These are phyloP conservation scores for Schizotus pectinicornis DNA, from an alignment of 2,888 invertebrate genomes.

Conservation along the genomic window DNA sequence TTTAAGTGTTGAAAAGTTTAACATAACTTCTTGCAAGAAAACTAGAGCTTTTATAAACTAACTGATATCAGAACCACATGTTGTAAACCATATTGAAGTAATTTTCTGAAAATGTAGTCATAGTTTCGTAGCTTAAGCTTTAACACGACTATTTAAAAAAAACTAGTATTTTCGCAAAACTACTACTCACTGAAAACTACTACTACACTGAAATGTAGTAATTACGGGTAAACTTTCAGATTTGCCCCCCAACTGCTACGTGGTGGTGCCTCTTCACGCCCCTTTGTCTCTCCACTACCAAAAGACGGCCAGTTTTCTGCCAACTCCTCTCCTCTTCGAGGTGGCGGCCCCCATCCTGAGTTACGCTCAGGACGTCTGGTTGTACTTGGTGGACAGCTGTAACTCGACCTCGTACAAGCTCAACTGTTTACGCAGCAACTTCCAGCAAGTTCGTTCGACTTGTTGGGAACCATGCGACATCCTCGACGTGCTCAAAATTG, in stretches of 20 bases:
- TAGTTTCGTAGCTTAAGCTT: too few relatives aligned
- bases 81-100: too few relatives aligned
- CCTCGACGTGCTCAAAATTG: slow-evolving; percentile 47
- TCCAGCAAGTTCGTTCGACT: slow-evolving; percentile 11
- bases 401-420: slow-evolving; percentile 48
- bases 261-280: slow-evolving; percentile 48
- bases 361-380: slow-evolving; percentile 41
- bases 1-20: too few relatives aligned
- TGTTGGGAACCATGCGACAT: slow-evolving; percentile 26
- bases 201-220: background rate
- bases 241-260: slow-evolving; percentile 48
- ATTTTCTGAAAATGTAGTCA: too few relatives aligned
- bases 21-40: too few relatives aligned
- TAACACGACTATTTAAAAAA: too few relatives aligned
- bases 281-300: slow-evolving; percentile 38
- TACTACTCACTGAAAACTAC: too few relatives aligned
- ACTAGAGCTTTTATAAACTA: too few relatives aligned
- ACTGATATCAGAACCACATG: too few relatives aligned
- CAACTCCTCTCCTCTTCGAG: slow-evolving; percentile 52
- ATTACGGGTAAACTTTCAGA: slow-evolving; percentile 42
- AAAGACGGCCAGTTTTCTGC: slow-evolving; percentile 43
- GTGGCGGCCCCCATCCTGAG: slow-evolving; percentile 50
- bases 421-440: slow-evolving; percentile 45
- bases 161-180: too few relatives aligned
- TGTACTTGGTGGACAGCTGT: slow-evolving; percentile 45